Conservation (phyloP, 2,113 vertebrate genomes). For the Ochotona princeps region DNA sequence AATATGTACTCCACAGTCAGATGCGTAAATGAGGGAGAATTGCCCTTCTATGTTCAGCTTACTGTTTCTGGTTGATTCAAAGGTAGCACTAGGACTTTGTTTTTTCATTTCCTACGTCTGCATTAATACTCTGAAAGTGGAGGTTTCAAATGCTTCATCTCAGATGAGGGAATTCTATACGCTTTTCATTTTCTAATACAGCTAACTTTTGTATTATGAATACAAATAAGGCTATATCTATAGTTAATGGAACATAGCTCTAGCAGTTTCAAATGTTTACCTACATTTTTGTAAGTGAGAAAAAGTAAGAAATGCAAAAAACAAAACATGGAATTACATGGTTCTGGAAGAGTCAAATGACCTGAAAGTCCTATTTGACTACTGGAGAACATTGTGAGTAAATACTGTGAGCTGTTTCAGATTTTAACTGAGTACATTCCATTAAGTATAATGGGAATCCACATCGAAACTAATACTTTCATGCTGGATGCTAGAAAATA, state of each 20-base stretch:
- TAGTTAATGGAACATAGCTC: background rate
- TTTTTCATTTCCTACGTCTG: background rate
- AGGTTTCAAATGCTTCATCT: background rate
- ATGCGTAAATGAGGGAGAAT: background rate
- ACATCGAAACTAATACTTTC: background rate
- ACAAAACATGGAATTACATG: background rate
- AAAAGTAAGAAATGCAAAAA: background rate
- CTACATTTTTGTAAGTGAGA: background rate
- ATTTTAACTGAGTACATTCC: background rate
- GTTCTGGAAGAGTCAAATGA: background rate
- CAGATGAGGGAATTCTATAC: background rate
- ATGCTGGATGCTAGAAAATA: background rate
- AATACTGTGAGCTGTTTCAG: background rate
- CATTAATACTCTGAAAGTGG: background rate
- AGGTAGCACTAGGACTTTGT: background rate
- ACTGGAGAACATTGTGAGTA: background rate
- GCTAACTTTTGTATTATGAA: background rate
- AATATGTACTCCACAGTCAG: background rate
- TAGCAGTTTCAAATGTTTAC: background rate
- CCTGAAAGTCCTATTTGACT: background rate
- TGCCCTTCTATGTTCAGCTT: background rate
- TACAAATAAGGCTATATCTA: background rate
- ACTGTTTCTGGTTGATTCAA: background rate
- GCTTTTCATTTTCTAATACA: background rate
- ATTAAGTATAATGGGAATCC: background rate